phyloP scores from a whole-genome alignment of 37 sponge, comb jelly and placozoan species.

The Dysidea cf. avara region DNA sequence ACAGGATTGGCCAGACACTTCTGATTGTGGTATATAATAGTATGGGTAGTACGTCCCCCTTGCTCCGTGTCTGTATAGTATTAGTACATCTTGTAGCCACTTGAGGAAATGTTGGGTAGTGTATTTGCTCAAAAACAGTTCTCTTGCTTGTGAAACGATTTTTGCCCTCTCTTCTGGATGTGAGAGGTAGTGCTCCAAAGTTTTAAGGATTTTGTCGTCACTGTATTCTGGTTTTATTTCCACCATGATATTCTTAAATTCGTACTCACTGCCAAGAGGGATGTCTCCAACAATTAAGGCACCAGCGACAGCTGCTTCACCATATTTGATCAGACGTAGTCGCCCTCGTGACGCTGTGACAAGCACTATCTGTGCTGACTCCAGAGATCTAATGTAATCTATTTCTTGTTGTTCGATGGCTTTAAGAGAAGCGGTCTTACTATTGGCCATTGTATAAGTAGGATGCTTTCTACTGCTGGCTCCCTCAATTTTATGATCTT shows the following conservation, averaged over 20 bases:
- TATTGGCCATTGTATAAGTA: background rate
- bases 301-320: constrained; percentile 23
- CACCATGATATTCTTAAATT: constrained; percentile 9
- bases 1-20: too few species aligned
- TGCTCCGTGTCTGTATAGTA: background rate
- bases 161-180: background rate
- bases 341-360: constrained; percentile 3
- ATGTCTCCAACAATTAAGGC: constrained; percentile 31
- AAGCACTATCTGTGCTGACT: constrained; percentile 18
- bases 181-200: background rate
- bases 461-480: background rate
- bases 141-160: background rate
- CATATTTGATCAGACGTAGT: constrained; percentile 21
- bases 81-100: background rate
- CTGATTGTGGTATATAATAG: constrained; percentile 1
- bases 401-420: background rate
- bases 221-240: constrained; percentile 9
- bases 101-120: constrained; percentile 16
- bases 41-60: constrained; percentile 4
- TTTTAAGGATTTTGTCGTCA: background rate
- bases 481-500: constrained; percentile 5
- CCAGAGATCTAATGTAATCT: constrained; percentile 2
- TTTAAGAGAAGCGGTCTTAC: too few species aligned
- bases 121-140: constrained; percentile 13
- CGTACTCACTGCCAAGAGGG: constrained; percentile 20